Conservation (phyloP, 2,797 vertebrate species). For the Mormyrops attenuatus region DNA sequence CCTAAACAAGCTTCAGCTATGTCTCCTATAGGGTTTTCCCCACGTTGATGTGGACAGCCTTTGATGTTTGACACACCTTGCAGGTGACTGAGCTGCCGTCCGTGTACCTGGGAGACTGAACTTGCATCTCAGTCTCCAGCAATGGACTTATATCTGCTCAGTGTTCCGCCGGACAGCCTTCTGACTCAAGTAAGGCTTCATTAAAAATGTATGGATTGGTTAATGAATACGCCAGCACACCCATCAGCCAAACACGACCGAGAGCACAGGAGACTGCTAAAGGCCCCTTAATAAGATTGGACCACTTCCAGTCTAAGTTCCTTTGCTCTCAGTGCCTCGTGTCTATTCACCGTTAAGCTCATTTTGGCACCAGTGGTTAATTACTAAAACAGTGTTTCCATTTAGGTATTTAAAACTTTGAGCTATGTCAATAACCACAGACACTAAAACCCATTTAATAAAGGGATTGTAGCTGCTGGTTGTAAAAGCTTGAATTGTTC, state of each 20-base stretch:
- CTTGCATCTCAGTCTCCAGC: neutral
- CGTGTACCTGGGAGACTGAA: neutral
- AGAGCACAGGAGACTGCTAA: neutral
- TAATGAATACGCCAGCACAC: neutral
- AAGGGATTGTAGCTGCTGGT: neutral
- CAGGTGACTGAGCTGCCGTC: neutral
- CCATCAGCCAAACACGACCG: neutral
- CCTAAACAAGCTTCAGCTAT: neutral
- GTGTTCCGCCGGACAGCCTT: neutral
- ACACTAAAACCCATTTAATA: neutral
- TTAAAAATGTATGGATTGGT: slow-evolving; percentile 9
- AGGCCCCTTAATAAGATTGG: neutral
- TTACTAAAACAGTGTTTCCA: neutral
- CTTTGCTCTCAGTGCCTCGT: neutral
- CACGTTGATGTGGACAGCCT: neutral
- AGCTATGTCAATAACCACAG: neutral
- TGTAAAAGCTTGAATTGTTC: neutral
- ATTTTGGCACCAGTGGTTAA: neutral
- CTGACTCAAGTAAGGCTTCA: neutral
- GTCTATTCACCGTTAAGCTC: neutral
- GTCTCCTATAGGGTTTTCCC: neutral
- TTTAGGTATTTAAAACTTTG: neutral
- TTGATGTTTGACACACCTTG: neutral
- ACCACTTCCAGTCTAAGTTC: neutral
- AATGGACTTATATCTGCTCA: neutral